phyloP scores from a whole-genome alignment of 2,797 vertebrate genomes.

The Micromesistius poutassou region DNA sequence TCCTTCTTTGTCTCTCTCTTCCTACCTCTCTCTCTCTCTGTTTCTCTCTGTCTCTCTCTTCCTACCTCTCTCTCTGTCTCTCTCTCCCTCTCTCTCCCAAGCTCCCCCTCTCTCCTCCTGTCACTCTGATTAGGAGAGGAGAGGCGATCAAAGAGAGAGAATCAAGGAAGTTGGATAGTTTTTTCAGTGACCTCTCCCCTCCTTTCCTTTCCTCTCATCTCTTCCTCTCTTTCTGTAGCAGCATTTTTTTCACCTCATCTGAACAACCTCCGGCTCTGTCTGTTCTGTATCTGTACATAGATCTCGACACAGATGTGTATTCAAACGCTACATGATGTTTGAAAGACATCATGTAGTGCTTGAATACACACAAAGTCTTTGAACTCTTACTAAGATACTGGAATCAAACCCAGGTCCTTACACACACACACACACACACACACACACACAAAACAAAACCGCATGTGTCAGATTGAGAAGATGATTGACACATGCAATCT shows the following conservation, averaged over 20 bases:
- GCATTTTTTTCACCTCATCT: no score
- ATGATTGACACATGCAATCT: background rate
- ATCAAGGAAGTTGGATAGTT: background rate
- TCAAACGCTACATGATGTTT: no score
- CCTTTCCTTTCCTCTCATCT: background rate
- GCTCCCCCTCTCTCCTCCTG: background rate
- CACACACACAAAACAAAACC: background rate
- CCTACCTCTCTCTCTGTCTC: background rate
- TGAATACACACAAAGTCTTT: background rate
- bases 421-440: background rate
- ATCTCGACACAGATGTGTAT: background rate
- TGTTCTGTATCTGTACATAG: background rate
- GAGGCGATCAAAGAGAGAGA: background rate
- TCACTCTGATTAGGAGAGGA: constrained; percentile 18
- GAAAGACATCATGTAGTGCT: no score
- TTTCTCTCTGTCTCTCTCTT: no score
- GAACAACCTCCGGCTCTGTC: background rate
- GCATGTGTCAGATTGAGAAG: background rate
- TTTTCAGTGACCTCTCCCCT: background rate
- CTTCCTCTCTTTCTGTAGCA: background rate
- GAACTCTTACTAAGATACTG: no score
- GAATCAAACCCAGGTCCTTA: background rate
- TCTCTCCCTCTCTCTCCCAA: background rate
- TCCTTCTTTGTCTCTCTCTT: constrained; percentile 22
- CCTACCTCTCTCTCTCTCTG: constrained; percentile 10